These are phyloP conservation scores for Dryobotodes eremita DNA, from an alignment of 2,888 invertebrate species.

Conservation along the genomic window DNA sequence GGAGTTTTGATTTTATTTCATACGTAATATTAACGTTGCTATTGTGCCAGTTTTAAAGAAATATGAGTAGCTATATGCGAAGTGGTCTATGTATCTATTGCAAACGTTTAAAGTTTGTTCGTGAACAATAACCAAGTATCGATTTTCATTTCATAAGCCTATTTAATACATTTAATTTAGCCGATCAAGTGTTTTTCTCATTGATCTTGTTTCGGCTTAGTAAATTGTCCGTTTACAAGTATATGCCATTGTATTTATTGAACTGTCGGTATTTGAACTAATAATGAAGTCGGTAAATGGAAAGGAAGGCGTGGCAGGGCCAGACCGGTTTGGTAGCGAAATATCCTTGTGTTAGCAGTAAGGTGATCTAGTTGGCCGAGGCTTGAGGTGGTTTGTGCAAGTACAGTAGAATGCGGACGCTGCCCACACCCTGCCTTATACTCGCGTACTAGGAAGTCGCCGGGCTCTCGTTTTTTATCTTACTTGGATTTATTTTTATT, in stretches of 20 bases:
- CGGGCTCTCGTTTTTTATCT: conserved; percentile 69
- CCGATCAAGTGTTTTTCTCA: conserved; percentile 63
- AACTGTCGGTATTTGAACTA: conserved; percentile 73
- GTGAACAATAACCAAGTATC: conserved; percentile 46
- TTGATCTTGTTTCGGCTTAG: conserved; percentile 60
- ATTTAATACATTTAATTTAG: conserved; percentile 63
- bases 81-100: not conserved
- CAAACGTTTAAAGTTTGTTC: not conserved
- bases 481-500: conserved; percentile 51
- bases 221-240: conserved; percentile 66
- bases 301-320: conserved; percentile 87
- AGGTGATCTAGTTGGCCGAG: conserved; percentile 87
- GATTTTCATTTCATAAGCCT: conserved; percentile 58
- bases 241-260: conserved; percentile 68
- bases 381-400: conserved; percentile 75
- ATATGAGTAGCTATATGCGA: not conserved
- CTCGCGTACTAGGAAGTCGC: conserved; percentile 83
- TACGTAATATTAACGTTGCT: conserved; percentile 16
- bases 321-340: conserved; percentile 81
- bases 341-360: conserved; percentile 86
- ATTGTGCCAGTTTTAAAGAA: not conserved
- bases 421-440: conserved; percentile 80
- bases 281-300: conserved; percentile 83
- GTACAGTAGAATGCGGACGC: conserved; percentile 88
- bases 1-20: conserved; percentile 58